Conservation (phyloP, 2,888 invertebrate genomes). For the Pseudanteris insignis region DNA sequence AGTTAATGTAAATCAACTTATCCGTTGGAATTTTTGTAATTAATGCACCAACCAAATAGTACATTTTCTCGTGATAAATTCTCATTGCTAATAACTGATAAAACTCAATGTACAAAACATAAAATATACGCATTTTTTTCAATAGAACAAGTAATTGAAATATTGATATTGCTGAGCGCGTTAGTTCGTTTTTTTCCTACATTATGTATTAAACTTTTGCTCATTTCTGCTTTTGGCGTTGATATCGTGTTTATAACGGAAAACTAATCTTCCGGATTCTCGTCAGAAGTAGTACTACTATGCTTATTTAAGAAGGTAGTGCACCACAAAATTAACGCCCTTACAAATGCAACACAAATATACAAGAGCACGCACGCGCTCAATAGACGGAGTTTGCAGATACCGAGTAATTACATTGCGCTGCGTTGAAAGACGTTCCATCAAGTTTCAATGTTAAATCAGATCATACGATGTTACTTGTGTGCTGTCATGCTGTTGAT, state of each 20-base stretch:
- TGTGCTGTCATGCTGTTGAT: conserved; percentile 10
- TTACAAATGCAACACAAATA: conserved; percentile 44
- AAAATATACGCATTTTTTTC: too few relatives aligned
- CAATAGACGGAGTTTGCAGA: conserved; percentile 37
- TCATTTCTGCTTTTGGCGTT: too few relatives aligned
- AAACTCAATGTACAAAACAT: too few relatives aligned
- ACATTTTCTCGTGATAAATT: too few relatives aligned
- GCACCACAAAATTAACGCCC: conserved; percentile 43
- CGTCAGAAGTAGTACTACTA: conserved; percentile 31
- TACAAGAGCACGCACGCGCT: conserved; percentile 43
- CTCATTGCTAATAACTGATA: too few relatives aligned
- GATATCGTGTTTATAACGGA: conserved; percentile 43
- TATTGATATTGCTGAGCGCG: too few relatives aligned
- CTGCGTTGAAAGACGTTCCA: conserved; percentile 40
- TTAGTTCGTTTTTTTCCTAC: too few relatives aligned
- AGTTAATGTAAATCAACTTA: too few relatives aligned
- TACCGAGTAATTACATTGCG: conserved; percentile 42
- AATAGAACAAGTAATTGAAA: too few relatives aligned
- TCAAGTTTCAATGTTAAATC: conserved; percentile 40
- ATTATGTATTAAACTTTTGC: too few relatives aligned
- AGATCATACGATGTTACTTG: conserved; percentile 33
- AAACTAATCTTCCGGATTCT: conserved; percentile 45
- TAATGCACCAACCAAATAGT: too few relatives aligned
- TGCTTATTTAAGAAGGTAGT: conserved; percentile 43
- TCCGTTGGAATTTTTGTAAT: too few relatives aligned